phyloP scores from a whole-genome alignment of 2,797 vertebrate genomes.

The Lemur catta region DNA sequence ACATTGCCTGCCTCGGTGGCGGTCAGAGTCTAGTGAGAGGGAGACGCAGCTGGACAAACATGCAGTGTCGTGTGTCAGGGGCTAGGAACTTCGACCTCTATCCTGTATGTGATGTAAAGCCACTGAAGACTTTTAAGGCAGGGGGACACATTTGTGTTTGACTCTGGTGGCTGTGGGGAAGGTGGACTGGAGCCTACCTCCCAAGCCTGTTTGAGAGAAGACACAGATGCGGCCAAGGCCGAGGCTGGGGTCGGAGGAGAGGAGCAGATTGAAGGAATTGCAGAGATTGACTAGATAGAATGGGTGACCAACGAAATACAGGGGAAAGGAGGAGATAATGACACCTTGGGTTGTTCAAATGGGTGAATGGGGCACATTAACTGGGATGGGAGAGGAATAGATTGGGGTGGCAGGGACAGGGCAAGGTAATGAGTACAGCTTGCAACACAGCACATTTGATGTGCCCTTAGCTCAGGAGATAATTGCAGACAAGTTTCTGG shows the following conservation, averaged over 20 bases:
- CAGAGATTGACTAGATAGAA: not conserved
- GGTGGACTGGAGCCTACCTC: not conserved
- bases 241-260: not conserved
- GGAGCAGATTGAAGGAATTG: not conserved
- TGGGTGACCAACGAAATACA: too few relatives aligned
- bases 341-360: not conserved
- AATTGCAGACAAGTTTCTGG: not conserved
- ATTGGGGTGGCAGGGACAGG: not conserved
- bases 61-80: not conserved
- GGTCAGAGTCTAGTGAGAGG: not conserved
- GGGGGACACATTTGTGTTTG: not conserved
- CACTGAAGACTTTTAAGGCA: not conserved
- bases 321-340: not conserved
- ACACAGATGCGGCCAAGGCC: not conserved
- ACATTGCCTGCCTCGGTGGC: not conserved
- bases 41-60: not conserved
- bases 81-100: not conserved
- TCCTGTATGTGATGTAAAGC: not conserved
- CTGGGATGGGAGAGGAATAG: not conserved
- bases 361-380: not conserved
- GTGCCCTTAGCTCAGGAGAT: not conserved
- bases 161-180: not conserved
- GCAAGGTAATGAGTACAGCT: not conserved
- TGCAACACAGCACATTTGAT: not conserved
- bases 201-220: not conserved